Conservation (phyloP, 2,888 invertebrate genomes). For the Yponomeuta evonymella region DNA sequence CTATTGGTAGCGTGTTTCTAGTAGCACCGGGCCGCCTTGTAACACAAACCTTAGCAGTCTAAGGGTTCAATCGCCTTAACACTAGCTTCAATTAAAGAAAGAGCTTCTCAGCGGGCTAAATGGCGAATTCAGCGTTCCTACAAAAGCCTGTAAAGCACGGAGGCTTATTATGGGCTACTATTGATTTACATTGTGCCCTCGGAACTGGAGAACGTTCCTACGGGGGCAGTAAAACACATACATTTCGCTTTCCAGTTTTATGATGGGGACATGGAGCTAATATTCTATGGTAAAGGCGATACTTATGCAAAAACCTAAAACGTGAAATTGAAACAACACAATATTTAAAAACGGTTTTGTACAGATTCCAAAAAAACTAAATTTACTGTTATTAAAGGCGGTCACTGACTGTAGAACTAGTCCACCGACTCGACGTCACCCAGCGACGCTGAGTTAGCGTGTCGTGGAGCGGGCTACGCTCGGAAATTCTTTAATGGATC, state of each 20-base stretch:
- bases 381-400: too few species aligned
- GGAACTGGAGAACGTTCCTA: background rate
- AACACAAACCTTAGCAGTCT: background rate
- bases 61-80: background rate
- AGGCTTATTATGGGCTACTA: background rate
- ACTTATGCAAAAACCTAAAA: background rate
- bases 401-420: too few species aligned
- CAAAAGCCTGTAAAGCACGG: background rate
- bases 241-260: conserved; percentile 1
- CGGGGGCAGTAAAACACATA: conserved; percentile 1
- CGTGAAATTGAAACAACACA: too few species aligned
- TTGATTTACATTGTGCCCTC: background rate
- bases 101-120: background rate
- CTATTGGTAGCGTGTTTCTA: too few species aligned
- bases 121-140: background rate
- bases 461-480: too few species aligned
- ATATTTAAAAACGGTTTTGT: too few species aligned
- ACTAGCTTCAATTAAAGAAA: background rate
- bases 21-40: too few species aligned
- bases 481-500: too few species aligned
- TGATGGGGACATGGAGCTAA: background rate
- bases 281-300: background rate
- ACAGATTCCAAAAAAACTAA: too few species aligned
- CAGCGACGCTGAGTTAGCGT: too few species aligned
- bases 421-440: too few species aligned